These are phyloP conservation scores for Hycleus cichorii DNA, from an alignment of 1,140 invertebrate species.

Conservation along the genomic window DNA sequence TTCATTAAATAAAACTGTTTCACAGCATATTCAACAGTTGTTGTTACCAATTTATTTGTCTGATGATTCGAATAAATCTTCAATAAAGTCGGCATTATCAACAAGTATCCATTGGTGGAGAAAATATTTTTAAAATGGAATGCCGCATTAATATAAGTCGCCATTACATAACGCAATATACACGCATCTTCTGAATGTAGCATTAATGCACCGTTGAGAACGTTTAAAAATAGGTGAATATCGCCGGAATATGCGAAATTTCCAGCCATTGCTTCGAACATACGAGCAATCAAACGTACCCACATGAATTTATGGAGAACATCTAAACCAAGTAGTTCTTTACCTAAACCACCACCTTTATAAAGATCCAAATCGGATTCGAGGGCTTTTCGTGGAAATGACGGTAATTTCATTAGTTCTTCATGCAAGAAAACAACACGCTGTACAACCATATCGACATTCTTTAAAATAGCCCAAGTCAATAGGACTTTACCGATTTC, in stretches of 20 bases:
- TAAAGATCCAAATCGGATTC: slow-evolving; percentile 94
- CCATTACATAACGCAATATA: slow-evolving; percentile 91
- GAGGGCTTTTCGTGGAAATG: slow-evolving; percentile 95
- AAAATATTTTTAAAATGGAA: slow-evolving; percentile 99
- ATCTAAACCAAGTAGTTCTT: slow-evolving; percentile 88
- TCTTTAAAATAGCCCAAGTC: slow-evolving; percentile 84
- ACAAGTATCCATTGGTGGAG: slow-evolving; percentile 92
- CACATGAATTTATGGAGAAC: slow-evolving; percentile 98
- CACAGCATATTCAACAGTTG: slow-evolving; percentile 94
- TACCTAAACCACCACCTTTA: slow-evolving; percentile 82
- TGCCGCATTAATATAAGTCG: slow-evolving; percentile 94
- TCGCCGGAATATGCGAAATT: slow-evolving; percentile 97
- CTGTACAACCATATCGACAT: slow-evolving; percentile 87
- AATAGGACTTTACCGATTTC: slow-evolving; percentile 93
- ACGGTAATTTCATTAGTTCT: slow-evolving; percentile 96
- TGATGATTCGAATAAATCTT: slow-evolving; percentile 97
- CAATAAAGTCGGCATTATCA: slow-evolving; percentile 95
- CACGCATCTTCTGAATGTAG: slow-evolving; percentile 94
- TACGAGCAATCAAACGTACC: slow-evolving; percentile 90
- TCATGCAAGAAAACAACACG: slow-evolving; percentile 97
- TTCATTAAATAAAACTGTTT: slow-evolving; percentile 99
- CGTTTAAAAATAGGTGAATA: slow-evolving; percentile 95
- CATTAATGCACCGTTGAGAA: slow-evolving; percentile 94
- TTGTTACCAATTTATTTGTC: slow-evolving; percentile 89
- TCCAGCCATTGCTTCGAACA: slow-evolving; percentile 98